Percentiles rank a stretch among this genome's conserved stretches.
These are phyloP conservation scores for Forbesichthys papilliferus DNA, from an alignment of 2,113 vertebrate species.

Conservation along the genomic window DNA sequence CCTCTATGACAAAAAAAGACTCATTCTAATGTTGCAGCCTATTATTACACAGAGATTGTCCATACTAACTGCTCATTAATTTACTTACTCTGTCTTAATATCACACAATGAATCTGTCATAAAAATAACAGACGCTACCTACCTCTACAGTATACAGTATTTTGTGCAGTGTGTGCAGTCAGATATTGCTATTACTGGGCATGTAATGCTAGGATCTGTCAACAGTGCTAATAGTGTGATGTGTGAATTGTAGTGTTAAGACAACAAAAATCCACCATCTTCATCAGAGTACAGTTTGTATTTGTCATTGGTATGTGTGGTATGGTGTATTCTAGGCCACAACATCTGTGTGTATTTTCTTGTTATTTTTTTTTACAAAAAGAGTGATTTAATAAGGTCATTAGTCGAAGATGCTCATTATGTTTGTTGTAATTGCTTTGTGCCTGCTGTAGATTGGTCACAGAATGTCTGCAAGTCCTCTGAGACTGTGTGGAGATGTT, in stretches of 20 bases:
- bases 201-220: too few relatives aligned
- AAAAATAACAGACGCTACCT: too few relatives aligned
- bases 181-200: too few relatives aligned
- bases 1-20: constrained; percentile 16
- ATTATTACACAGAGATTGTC: constrained; percentile 21
- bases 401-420: constrained; percentile 45
- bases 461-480: constrained; percentile 55
- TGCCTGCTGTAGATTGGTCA: constrained; percentile 64
- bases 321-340: not conserved
- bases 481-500: constrained; percentile 65
- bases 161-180: too few relatives aligned
- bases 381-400: constrained; percentile 51
- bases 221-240: too few relatives aligned
- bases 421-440: constrained; percentile 66
- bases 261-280: too few relatives aligned
- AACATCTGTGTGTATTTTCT: not conserved
- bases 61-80: constrained; percentile 18
- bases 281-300: too few relatives aligned
- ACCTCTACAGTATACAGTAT: too few relatives aligned
- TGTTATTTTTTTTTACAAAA: not conserved
- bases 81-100: not conserved
- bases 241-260: too few relatives aligned
- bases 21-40: constrained; percentile 15
- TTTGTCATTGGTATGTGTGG: too few relatives aligned
- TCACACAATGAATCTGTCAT: constrained; percentile 1